These are phyloP conservation scores for Motacilla tschutschensis DNA, from an alignment of 2,113 vertebrate species.

Conservation along the genomic window DNA sequence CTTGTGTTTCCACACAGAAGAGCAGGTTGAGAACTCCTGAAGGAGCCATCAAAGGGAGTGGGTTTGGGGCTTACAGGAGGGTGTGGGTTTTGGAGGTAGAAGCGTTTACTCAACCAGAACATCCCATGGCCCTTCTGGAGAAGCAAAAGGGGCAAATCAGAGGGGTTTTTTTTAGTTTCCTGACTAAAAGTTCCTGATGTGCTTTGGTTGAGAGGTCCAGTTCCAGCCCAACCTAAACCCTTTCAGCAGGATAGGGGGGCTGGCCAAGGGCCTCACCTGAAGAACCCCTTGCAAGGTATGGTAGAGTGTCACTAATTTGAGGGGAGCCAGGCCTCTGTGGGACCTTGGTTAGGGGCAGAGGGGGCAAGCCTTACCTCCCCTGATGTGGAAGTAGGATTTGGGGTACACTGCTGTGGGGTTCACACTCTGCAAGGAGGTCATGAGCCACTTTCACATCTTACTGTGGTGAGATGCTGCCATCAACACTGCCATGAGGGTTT, in stretches of 20 bases:
- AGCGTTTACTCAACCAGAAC: not conserved
- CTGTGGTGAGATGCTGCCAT: not conserved
- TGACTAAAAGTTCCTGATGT: not conserved
- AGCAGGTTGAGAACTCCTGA: not conserved
- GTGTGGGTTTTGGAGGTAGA: not conserved
- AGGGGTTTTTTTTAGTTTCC: not conserved
- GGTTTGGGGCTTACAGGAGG: not conserved
- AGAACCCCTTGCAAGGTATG: not conserved
- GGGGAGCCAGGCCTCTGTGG: accelerated
- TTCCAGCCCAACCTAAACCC: not conserved
- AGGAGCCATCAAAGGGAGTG: accelerated
- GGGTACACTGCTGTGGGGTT: not conserved
- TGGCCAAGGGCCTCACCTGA: not conserved
- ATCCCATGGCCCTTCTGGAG: not conserved
- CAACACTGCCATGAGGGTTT: not conserved
- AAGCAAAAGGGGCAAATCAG: not conserved
- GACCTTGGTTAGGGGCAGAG: not conserved
- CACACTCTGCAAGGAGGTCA: accelerated
- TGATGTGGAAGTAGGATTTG: not conserved
- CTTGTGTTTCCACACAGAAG: not conserved
- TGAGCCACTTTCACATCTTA: not conserved
- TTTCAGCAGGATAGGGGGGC: not conserved
- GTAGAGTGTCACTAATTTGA: not conserved
- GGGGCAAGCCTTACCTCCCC: accelerated
- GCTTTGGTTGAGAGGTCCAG: not conserved